Evolutionary conservation across 2,888 invertebrate genomes (phyloP), one percentile per base, ranked within the genome.

Genomic region (Vesta saturnalis): DNA sequence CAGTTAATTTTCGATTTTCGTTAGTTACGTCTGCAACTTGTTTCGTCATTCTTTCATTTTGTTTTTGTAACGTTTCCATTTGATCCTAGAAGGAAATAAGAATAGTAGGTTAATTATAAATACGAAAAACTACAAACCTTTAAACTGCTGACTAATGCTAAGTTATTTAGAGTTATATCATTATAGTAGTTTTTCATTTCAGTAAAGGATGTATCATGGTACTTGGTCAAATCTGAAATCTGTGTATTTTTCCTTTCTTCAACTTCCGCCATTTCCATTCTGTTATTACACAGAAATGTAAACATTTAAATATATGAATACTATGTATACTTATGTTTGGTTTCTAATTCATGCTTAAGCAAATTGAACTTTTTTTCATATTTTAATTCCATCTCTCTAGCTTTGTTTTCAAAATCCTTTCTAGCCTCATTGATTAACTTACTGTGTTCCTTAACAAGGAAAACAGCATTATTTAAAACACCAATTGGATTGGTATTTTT

Each of bases 171-270:
- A 0, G 96, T 96, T 60, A 97, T 96, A 77, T 97, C 96, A 78
- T 96, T 96, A 80, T 97, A 98, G 84, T 97, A 97, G 83, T 93
- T 94, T 82, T 96, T 97, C 85, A 97, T 91, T 81, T 97, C 95
- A 49, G 90, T 88, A 81, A 96, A 95, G 0, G 94, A 92, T 75
- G 89, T 89, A 72, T 95, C 95, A 79, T 98, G 96, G 77, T 92
- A 90, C 35, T 89, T 87, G n/a, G 72, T 93, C 68, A 97, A 84
- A 43, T 91, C 91, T 8, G 91, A 89, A 2, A 97, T 89, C 80
- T 96, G 96, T 59, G 90, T 89, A 83, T 96, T 96, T 84, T 97
- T 97, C 47, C 95, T 88, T 79, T 96, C 96, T 81, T 96, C 96
- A 6, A 96, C 91, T 85, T 97, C 95, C 58, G 92, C 89, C 80